Conservation (phyloP, 2,888 invertebrate genomes). For the Nomada ruficornis region DNA sequence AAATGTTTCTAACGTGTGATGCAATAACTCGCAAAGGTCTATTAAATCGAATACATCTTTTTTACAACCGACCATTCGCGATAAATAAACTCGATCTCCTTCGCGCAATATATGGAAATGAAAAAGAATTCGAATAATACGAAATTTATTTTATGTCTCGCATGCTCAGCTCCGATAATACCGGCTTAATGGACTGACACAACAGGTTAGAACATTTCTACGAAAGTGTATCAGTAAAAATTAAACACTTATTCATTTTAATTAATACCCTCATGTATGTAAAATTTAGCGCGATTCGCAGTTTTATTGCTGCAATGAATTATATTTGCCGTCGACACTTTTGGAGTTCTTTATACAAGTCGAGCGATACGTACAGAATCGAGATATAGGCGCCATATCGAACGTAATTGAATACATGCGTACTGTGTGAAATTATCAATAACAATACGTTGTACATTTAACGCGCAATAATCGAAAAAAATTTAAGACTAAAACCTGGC, state of each 20-base stretch:
- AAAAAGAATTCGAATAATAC: neutral
- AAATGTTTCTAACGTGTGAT: neutral
- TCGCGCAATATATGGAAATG: neutral
- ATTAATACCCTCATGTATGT: neutral
- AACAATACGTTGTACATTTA: too few species aligned
- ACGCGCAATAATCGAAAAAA: too few species aligned
- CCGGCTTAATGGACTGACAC: slow-evolving; percentile 34
- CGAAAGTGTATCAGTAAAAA: neutral
- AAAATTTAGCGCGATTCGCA: neutral
- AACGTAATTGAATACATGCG: neutral
- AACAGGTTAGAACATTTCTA: slow-evolving; percentile 32
- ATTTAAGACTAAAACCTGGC: too few species aligned
- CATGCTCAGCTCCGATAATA: slow-evolving; percentile 3
- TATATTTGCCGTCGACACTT: neutral
- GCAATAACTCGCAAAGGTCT: too few species aligned
- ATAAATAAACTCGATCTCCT: neutral
- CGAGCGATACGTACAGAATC: neutral
- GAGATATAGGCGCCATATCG: neutral
- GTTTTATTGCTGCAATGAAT: neutral
- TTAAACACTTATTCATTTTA: neutral
- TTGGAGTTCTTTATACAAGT: neutral
- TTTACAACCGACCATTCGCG: neutral
- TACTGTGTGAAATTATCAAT: too few species aligned
- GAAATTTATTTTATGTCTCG: neutral
- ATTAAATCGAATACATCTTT: neutral